Evolutionary conservation across 2,113 vertebrate genomes (phyloP).

Genomic region (Butorides virescens): DNA sequence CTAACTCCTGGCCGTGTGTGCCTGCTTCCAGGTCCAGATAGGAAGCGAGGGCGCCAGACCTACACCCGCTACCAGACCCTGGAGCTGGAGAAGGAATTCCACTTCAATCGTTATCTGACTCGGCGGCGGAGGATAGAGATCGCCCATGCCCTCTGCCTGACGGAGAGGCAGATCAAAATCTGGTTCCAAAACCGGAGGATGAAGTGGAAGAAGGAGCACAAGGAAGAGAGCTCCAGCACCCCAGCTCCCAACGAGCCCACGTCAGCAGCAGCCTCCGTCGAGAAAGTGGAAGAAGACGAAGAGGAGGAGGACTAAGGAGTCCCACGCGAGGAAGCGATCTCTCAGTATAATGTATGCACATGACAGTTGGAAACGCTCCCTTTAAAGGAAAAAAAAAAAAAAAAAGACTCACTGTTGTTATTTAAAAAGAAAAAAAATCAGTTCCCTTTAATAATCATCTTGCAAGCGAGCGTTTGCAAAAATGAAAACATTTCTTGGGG

Average conservation of each 20-base stretch:
- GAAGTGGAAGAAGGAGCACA: constrained; percentile 94
- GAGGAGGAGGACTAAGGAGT: constrained; percentile 72
- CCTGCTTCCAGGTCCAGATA: constrained; percentile 79
- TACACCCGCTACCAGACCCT: constrained; percentile 92
- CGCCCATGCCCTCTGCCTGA: constrained; percentile 84
- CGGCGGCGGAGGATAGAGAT: constrained; percentile 87
- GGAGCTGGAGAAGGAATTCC: constrained; percentile 93
- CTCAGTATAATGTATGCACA: constrained; percentile 53
- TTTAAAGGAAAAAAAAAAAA: constrained; percentile 20
- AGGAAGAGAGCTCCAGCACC: constrained; percentile 71
- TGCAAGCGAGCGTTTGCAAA: constrained; percentile 17
- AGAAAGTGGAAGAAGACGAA: constrained; percentile 71
- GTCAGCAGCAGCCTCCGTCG: constrained; percentile 56
- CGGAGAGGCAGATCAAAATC: constrained; percentile 92
- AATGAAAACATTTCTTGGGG: not conserved
- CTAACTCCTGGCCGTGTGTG: constrained; percentile 2
- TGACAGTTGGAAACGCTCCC: constrained; percentile 69
- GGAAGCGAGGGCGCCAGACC: constrained; percentile 89
- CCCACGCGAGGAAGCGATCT: constrained; percentile 23
- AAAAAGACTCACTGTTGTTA: constrained; percentile 15
- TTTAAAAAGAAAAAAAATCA: not conserved
- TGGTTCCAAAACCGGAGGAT: constrained; percentile 94
- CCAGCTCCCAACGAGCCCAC: constrained; percentile 60
- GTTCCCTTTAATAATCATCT: constrained; percentile 11
- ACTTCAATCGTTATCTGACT: constrained; percentile 91